phyloP scores from a whole-genome alignment of 35 echinoderm and acorn worm genomes.

The Apostichopus japonicus region DNA sequence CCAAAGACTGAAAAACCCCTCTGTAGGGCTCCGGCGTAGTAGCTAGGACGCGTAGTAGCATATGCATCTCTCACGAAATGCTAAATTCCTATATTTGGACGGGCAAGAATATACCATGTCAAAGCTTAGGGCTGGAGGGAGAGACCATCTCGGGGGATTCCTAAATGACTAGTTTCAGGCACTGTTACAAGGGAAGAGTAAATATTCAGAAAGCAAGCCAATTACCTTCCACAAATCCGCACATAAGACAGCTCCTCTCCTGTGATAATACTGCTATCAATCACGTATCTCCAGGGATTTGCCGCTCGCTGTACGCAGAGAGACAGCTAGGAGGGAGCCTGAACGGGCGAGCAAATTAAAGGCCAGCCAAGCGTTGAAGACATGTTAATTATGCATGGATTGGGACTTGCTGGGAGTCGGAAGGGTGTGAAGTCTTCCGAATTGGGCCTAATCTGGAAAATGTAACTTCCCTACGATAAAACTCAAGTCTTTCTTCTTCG shows the following conservation, averaged over 20 bases:
- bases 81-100: conserved; percentile 31
- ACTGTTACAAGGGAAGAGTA: conserved; percentile 49
- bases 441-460: conserved; percentile 63
- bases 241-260: conserved; percentile 47
- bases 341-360: conserved; percentile 57
- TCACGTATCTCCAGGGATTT: conserved; percentile 47
- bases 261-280: conserved; percentile 56
- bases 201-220: conserved; percentile 55
- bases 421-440: conserved; percentile 66
- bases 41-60: not conserved
- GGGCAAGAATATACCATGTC: conserved; percentile 21
- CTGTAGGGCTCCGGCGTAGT: not conserved
- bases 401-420: conserved; percentile 53
- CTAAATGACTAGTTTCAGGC: conserved; percentile 52
- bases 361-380: conserved; percentile 61
- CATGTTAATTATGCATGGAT: conserved; percentile 69
- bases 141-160: conserved; percentile 47
- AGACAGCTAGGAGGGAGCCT: conserved; percentile 2
- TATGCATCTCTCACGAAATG: not conserved
- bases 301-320: conserved; percentile 27
- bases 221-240: conserved; percentile 61
- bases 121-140: conserved; percentile 27
- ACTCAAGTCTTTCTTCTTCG: not conserved
- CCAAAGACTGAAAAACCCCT: too few relatives aligned
- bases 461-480: conserved; percentile 53